Percentiles rank a stretch among this genome's conserved stretches.
Evolutionary conservation across 64 coral and sea anemone genomes (phyloP).

Genomic region (Montipora efflorescens): DNA sequence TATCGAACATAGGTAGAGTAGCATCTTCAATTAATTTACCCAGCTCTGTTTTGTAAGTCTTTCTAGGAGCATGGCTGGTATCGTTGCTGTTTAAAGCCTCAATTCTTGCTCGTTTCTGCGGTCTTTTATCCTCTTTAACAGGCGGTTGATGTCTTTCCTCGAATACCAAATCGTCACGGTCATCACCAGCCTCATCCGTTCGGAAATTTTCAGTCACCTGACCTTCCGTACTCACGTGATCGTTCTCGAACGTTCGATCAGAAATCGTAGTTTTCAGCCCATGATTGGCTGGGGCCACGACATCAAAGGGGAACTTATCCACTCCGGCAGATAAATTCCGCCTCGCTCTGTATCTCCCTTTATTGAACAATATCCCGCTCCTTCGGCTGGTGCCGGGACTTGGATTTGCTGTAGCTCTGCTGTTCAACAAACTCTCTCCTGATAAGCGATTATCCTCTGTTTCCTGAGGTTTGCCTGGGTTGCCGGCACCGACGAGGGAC

Average conservation of each 20-base stretch:
- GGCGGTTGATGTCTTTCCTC: constrained; percentile 55
- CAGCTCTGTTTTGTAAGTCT: constrained; percentile 91
- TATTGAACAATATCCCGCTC: constrained; percentile 98
- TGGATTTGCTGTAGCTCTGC: constrained; percentile 90
- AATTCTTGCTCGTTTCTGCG: constrained; percentile 52
- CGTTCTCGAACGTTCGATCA: constrained; percentile 40
- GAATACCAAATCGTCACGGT: constrained; percentile 29
- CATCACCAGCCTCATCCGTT: constrained; percentile 54
- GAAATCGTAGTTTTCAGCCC: constrained; percentile 41
- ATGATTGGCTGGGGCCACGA: constrained; percentile 5
- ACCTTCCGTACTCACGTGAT: constrained; percentile 29
- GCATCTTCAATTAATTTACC: constrained; percentile 95
- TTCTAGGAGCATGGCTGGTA: constrained; percentile 72
- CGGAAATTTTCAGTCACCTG: constrained; percentile 71
- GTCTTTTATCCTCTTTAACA: constrained; percentile 51
- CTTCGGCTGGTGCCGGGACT: constrained; percentile 95
- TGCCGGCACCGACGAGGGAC: not conserved
- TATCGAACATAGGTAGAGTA: constrained; percentile 86
- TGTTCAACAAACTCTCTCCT: constrained; percentile 29
- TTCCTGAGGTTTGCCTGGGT: constrained; percentile 13
- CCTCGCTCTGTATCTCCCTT: constrained; percentile 82
- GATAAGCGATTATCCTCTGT: constrained; percentile 23
- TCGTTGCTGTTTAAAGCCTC: constrained; percentile 77
- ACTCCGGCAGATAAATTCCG: constrained; percentile 63
- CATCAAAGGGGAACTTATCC: constrained; percentile 36